Percentiles rank a stretch among this genome's conserved stretches.
Evolutionary conservation across 2,797 vertebrate genomes (phyloP).

Genomic region (Oryzias dopingdopingensis): DNA sequence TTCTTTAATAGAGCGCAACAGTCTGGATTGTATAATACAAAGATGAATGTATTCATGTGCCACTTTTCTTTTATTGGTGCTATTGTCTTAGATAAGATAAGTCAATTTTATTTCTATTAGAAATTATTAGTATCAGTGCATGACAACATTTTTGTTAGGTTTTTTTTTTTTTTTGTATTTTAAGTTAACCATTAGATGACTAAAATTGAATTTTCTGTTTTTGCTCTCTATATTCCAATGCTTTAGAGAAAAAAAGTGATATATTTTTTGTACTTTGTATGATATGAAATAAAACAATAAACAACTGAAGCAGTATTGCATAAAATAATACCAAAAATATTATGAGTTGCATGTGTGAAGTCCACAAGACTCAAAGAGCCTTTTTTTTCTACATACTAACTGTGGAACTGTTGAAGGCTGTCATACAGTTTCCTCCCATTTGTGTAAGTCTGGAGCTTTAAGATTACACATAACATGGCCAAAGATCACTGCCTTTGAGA

Average conservation of each 20-base stretch:
- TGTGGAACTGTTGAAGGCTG: constrained; percentile 29
- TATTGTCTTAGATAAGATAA: neutral
- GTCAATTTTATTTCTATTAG: neutral
- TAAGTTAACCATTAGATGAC: constrained; percentile 14
- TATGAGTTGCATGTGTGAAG: neutral
- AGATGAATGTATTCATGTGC: neutral
- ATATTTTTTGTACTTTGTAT: constrained; percentile 18
- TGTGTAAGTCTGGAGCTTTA: constrained; percentile 49
- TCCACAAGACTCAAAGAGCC: constrained; percentile 7
- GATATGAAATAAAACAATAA: constrained; percentile 22
- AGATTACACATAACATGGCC: constrained; percentile 64
- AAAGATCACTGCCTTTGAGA: constrained; percentile 53
- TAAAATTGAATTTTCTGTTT: constrained; percentile 5
- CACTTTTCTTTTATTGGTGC: neutral
- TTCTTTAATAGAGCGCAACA: neutral
- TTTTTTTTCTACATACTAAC: constrained; percentile 41
- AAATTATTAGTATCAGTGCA: neutral
- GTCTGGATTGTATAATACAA: constrained; percentile 3
- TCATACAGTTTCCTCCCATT: constrained; percentile 59
- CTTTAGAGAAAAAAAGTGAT: neutral
- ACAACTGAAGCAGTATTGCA: neutral
- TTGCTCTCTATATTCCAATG: constrained; percentile 14
- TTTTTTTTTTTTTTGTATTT: neutral
- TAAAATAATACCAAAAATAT: neutral
- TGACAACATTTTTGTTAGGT: neutral